Conservation (phyloP, 2,888 invertebrate species). For the Mylabris sibirica region DNA sequence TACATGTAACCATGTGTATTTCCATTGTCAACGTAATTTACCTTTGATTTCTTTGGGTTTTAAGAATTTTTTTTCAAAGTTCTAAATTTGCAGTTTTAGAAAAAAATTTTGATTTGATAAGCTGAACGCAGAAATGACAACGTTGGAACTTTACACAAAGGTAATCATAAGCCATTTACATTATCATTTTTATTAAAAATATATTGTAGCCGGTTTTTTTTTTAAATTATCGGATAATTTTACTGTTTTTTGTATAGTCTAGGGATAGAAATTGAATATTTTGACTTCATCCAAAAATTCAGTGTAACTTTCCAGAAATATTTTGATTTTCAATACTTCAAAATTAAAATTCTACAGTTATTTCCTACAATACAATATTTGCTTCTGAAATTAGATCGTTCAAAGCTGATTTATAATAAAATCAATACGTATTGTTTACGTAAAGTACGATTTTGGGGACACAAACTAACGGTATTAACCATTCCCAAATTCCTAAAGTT, state of each 20-base stretch:
- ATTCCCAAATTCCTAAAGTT: not conserved
- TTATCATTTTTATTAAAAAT: not conserved
- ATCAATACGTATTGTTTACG: conserved; percentile 2
- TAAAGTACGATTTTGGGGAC: not conserved
- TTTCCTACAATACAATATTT: not conserved
- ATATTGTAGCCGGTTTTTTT: not conserved
- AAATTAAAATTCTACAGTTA: not conserved
- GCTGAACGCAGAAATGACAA: conserved; percentile 48
- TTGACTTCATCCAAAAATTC: too few relatives aligned
- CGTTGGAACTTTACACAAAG: conserved; percentile 55
- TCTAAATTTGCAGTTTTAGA: not conserved
- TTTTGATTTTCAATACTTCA: too few relatives aligned
- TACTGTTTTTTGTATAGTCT: too few relatives aligned
- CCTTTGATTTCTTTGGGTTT: not conserved
- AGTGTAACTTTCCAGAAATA: too few relatives aligned
- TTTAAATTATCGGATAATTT: conserved; percentile 54
- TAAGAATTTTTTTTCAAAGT: not conserved
- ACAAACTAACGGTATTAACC: not conserved
- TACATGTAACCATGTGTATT: conserved; percentile 7
- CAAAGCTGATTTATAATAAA: not conserved
- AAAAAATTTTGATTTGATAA: not conserved
- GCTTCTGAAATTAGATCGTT: not conserved
- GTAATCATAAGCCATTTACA: conserved; percentile 37
- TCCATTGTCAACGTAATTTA: not conserved
- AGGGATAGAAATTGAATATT: too few relatives aligned